Base-by-base conservation (phyloP, 2,888 invertebrate species). In the Hipparchia semele region DNA sequence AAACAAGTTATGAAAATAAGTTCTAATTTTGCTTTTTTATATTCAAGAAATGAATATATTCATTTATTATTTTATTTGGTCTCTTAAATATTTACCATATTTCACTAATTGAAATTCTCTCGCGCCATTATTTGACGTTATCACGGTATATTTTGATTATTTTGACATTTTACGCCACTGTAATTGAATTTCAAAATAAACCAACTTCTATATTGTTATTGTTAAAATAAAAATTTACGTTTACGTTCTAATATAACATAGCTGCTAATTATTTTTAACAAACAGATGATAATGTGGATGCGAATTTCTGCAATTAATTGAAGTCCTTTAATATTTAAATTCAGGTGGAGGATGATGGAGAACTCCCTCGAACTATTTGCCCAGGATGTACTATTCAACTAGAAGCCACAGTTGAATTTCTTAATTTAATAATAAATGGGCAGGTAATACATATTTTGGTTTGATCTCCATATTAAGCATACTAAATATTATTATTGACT, bases 351-450 rank as follows among this genome's bases (percentile, higher is more conserved):
- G 95, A 96, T 85, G 96, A 97, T 92, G 96, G 95, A 0, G 95
- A 95, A 82, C 92, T 96, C 77, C 97, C 97, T 2, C 94, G 95
- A 70, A 96, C 96, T 33, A 96, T 97, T 79, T 97, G 97, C 83
- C 96, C 96, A 8, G 96, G 96, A 59, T 97, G 97, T 82, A 96
- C 96, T 75, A 96, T 97, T 73, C 96, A 97, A 84, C 84, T 97
- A 79, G 96, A 97, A 85, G 95, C 96, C 61, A 96, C 96, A 39
- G 95, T 96, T 72, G 95, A 96, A 81, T 97, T 97, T 86, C 95
- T 97, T 80, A 96, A 96, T 79, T 88, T 97, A 23, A 95, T 97
- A 77, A 92, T 96, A 70, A 95, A 95, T 81, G 97, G 97, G 1
- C 97, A 97, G 87, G 94, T 94, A 80, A 77, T 33, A 58, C 10